Base-by-base conservation (phyloP, 2,113 vertebrate species). In the Typhlomys cinereus region DNA sequence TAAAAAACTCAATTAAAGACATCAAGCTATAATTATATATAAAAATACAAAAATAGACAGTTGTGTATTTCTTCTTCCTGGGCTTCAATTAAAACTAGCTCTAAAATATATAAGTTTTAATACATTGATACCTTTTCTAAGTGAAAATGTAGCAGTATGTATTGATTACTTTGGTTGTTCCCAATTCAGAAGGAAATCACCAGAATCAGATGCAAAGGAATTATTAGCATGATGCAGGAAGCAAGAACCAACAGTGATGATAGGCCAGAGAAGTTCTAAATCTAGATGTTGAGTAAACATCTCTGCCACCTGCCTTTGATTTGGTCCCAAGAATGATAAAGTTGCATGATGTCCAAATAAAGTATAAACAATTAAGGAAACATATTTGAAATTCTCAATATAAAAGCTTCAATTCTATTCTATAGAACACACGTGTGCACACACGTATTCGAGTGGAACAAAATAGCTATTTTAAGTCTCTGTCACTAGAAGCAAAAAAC, bases 81-180 rank as follows among this genome's bases (percentile, higher is more conserved):
- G 11, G 25, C 64, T 90, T 85, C 36, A 73, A 81, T 85, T 14
- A 91, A 78, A 48, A 2, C 27, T 59, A 79, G 12, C 3, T 79
- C 64, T 90, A 57, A 94, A 90, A 59, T 71, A 54, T 10, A 39
- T 18, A 64, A 62, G 74, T 64, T 69, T 85, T 52, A 59, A 73
- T 34, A 61, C 25, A 57, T 41, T 69, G 50, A 34, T 67, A 90
- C 59, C 10, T 88, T 61, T 82, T 39, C 66, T 79, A 64, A 25
- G 46, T 31, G 39, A 66, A 89, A 90, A 48, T 89, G 7, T 92
- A 20, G 3, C 29, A 44, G 11, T 36, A 59, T 52, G 75, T 67
- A 59, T 61, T 87, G 34, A 18, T 74, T 54, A 88, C 71, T 94
- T 95, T 88, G 64, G 34, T 15, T 80, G 82, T 13, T 46, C 92